phyloP scores from a whole-genome alignment of 2,888 invertebrate genomes.

The Sialis fuliginosa region DNA sequence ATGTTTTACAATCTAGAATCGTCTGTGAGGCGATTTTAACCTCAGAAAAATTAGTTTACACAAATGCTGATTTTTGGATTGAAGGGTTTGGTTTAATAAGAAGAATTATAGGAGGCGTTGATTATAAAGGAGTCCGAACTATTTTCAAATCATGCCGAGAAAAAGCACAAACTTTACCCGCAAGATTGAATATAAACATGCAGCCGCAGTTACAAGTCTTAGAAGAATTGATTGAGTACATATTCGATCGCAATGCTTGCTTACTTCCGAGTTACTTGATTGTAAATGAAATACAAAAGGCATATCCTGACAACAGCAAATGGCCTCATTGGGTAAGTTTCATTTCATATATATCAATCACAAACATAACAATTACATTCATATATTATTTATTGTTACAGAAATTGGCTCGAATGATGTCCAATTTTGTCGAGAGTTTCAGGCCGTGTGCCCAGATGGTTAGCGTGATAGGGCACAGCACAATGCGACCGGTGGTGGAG shows the following conservation, averaged over 20 bases:
- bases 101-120: constrained; percentile 75
- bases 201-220: constrained; percentile 68
- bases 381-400: constrained; percentile 20
- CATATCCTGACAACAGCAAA: constrained; percentile 57
- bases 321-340: constrained; percentile 80
- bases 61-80: constrained; percentile 77
- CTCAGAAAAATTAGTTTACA: constrained; percentile 65
- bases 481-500: constrained; percentile 87
- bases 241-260: constrained; percentile 84
- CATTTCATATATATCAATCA: background rate
- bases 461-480: constrained; percentile 74
- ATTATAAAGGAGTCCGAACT: constrained; percentile 78
- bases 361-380: too few relatives aligned
- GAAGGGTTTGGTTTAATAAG: constrained; percentile 71
- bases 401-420: constrained; percentile 71
- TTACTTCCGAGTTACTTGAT: constrained; percentile 88
- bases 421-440: constrained; percentile 84
- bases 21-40: constrained; percentile 75
- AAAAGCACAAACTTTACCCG: constrained; percentile 68
- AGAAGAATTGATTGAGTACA: constrained; percentile 66
- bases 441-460: constrained; percentile 91
- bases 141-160: constrained; percentile 59
- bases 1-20: constrained; percentile 60
- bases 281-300: constrained; percentile 86
- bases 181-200: constrained; percentile 58